Conservation (phyloP, 2,797 vertebrate species). For the Tamandua tetradactyla region DNA sequence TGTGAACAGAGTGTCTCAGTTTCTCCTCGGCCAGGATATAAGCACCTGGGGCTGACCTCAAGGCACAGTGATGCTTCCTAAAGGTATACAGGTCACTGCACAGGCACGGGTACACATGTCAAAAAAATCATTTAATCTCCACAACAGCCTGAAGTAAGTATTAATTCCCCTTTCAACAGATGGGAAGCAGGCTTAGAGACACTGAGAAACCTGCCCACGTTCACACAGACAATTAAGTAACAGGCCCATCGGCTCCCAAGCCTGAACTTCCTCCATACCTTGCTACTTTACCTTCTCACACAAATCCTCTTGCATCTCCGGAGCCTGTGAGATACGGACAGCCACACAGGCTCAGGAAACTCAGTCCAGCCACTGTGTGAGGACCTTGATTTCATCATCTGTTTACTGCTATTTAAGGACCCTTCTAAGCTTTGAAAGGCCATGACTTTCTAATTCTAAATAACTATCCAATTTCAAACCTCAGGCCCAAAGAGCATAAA, state of each 20-base stretch:
- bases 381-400: background rate
- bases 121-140: background rate
- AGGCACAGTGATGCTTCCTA: background rate
- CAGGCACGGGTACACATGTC: background rate
- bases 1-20: fast-evolving
- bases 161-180: background rate
- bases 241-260: background rate
- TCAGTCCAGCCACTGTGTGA: too few relatives aligned
- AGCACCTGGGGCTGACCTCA: background rate
- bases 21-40: too few relatives aligned
- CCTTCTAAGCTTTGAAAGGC: background rate
- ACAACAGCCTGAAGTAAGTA: background rate
- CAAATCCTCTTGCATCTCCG: background rate
- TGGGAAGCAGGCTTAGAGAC: background rate
- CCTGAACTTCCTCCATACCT: background rate
- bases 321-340: background rate
- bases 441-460: background rate
- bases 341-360: fast-evolving
- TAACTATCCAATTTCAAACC: background rate
- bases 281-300: background rate
- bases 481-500: background rate
- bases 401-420: background rate
- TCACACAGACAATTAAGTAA: background rate
- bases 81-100: background rate
- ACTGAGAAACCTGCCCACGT: background rate